Percentiles rank a stretch among this genome's conserved stretches.
These are phyloP conservation scores for Drosophila sproati DNA, from an alignment of 1,140 invertebrate species.

Conservation along the genomic window DNA sequence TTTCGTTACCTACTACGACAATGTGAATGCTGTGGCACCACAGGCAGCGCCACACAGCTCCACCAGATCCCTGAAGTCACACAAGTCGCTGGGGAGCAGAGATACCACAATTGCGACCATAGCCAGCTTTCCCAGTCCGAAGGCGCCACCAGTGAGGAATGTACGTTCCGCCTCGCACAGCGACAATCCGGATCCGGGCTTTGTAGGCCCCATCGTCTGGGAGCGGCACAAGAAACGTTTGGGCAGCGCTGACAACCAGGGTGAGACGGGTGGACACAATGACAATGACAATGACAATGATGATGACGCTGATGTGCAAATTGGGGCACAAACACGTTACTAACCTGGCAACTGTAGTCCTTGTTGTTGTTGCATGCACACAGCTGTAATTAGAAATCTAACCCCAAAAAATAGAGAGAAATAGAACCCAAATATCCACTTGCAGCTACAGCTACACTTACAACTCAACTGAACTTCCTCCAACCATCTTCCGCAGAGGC, in stretches of 20 bases:
- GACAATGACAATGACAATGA: slow-evolving; percentile 33
- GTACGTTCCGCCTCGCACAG: slow-evolving; percentile 76
- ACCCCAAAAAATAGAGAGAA: slow-evolving; percentile 42
- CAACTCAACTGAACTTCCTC: slow-evolving; percentile 59
- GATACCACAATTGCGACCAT: slow-evolving; percentile 74
- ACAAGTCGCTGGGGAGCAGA: slow-evolving; percentile 52
- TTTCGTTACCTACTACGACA: slow-evolving; percentile 88
- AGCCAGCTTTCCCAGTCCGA: slow-evolving; percentile 78
- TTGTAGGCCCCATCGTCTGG: slow-evolving; percentile 93
- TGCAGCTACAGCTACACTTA: slow-evolving; percentile 29
- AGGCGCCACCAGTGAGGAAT: slow-evolving; percentile 63
- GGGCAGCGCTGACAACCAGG: slow-evolving; percentile 70
- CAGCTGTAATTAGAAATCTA: slow-evolving; percentile 35
- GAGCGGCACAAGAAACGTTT: slow-evolving; percentile 87
- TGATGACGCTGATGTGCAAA: slow-evolving; percentile 56
- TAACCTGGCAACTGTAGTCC: slow-evolving; percentile 70
- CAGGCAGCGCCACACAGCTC: slow-evolving; percentile 50
- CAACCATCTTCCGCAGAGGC: slow-evolving; percentile 77
- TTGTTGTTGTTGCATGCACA: slow-evolving; percentile 68
- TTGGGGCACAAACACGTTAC: slow-evolving; percentile 69
- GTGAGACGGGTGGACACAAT: slow-evolving; percentile 68
- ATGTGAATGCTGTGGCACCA: slow-evolving; percentile 85
- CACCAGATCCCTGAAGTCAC: slow-evolving; percentile 53
- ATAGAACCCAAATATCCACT: slow-evolving; percentile 19
- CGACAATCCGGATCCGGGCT: slow-evolving; percentile 89